phyloP scores from a whole-genome alignment of 2,888 invertebrate species.

The Megaustenia siamemsis region DNA sequence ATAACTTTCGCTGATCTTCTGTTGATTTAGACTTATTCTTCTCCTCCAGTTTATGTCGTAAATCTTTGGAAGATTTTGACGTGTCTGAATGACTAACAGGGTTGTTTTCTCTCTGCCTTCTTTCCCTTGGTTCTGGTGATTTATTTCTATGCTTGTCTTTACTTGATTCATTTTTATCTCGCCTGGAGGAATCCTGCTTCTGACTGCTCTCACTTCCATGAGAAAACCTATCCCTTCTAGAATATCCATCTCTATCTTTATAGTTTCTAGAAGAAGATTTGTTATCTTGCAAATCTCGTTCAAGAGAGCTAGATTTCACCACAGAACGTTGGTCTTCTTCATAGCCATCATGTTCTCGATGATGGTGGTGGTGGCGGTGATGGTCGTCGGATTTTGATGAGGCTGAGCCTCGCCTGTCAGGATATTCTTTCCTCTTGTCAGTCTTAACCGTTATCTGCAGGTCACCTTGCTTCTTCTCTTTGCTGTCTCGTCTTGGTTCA shows the following conservation, averaged over 20 bases:
- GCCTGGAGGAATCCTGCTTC: slow-evolving; percentile 34
- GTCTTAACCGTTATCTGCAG: slow-evolving; percentile 61
- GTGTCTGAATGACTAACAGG: slow-evolving; percentile 20
- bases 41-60: slow-evolving; percentile 56
- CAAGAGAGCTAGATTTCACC: slow-evolving; percentile 44
- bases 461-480: slow-evolving; percentile 57
- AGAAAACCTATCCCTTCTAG: slow-evolving; percentile 9
- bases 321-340: slow-evolving; percentile 53
- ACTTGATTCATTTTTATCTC: slow-evolving; percentile 16
- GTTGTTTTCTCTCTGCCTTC: slow-evolving; percentile 28
- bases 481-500: slow-evolving; percentile 56
- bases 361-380: slow-evolving; percentile 29
- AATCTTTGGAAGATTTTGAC: slow-evolving; percentile 51
- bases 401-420: slow-evolving; percentile 19
- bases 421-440: slow-evolving; percentile 35
- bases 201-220: background rate
- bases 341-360: slow-evolving; percentile 28
- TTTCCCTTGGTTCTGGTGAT: slow-evolving; percentile 35
- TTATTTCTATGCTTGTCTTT: slow-evolving; percentile 31
- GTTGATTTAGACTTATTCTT: slow-evolving; percentile 48
- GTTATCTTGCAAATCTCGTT: slow-evolving; percentile 44
- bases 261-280: background rate
- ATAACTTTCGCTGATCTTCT: slow-evolving; percentile 68
- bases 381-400: slow-evolving; percentile 28
- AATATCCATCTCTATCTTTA: slow-evolving; percentile 8